Conservation (phyloP, 2,797 vertebrate genomes). For the Picus viridis region DNA sequence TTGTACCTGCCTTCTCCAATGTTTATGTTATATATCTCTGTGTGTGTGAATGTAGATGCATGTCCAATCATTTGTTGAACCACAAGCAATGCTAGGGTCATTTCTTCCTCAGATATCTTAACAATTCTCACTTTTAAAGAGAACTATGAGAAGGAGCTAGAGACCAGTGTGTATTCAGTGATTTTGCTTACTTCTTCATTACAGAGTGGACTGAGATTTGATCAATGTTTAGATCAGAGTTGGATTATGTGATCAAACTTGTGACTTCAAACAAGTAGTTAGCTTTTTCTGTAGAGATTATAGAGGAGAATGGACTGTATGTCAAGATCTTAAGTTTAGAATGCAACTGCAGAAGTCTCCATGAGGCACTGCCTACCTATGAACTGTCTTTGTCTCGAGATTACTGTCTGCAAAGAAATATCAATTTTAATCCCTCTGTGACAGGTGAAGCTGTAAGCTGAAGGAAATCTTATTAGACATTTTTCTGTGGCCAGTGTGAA, state of each 20-base stretch:
- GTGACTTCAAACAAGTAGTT: neutral
- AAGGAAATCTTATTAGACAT: neutral
- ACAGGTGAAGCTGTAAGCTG: neutral
- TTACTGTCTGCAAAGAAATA: neutral
- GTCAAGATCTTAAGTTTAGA: neutral
- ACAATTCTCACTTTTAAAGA: neutral
- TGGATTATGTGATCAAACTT: neutral
- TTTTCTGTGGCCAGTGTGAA: neutral
- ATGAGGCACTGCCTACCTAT: neutral
- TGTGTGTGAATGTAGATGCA: accelerated
- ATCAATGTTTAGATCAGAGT: neutral
- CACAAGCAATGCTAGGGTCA: no score
- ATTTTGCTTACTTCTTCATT: neutral
- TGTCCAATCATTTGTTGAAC: neutral
- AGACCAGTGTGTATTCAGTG: neutral
- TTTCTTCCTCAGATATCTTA: neutral
- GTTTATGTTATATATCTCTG: accelerated
- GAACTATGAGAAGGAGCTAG: neutral
- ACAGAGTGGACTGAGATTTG: neutral
- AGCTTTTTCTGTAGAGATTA: neutral
- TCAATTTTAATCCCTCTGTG: neutral
- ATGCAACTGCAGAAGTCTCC: neutral
- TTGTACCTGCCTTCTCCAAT: neutral
- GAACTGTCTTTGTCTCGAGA: neutral
- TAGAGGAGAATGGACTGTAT: neutral